Conservation (phyloP, 2,113 vertebrate genomes). For the Lophotis ruficrista region DNA sequence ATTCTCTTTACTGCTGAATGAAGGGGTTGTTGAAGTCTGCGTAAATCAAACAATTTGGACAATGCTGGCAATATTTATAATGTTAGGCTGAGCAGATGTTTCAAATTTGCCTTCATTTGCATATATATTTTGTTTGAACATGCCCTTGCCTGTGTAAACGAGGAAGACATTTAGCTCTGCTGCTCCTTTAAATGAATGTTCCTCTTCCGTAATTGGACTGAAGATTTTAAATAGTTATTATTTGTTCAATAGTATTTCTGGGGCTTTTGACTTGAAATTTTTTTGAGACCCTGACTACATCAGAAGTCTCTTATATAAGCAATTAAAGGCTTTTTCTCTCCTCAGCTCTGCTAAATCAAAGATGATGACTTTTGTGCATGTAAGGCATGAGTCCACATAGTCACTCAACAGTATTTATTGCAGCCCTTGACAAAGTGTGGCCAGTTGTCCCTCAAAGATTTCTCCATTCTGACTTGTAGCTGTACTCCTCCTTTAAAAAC, state of each 20-base stretch:
- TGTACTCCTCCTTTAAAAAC: background rate
- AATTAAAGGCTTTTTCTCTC: conserved; percentile 34
- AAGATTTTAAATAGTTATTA: conserved; percentile 66
- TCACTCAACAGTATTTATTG: conserved; percentile 4
- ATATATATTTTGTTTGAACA: conserved; percentile 86
- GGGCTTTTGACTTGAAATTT: conserved; percentile 34
- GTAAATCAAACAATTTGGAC: conserved; percentile 79
- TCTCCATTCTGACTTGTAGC: background rate
- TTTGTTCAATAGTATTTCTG: conserved; percentile 58
- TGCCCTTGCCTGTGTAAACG: conserved; percentile 85
- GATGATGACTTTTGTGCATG: conserved; percentile 3
- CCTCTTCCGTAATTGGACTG: conserved; percentile 67
- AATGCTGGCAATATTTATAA: conserved; percentile 77
- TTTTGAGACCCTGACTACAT: conserved; percentile 9
- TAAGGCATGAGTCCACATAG: background rate
- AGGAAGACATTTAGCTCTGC: conserved; percentile 68
- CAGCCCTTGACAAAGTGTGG: background rate
- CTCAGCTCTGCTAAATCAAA: conserved; percentile 32
- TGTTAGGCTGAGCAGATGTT: conserved; percentile 90
- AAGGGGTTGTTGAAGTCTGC: conserved; percentile 82
- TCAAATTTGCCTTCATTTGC: conserved; percentile 88
- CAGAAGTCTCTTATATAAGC: conserved; percentile 2
- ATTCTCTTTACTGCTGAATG: conserved; percentile 73
- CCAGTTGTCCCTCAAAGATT: background rate
- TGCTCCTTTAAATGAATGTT: conserved; percentile 74